Conservation (phyloP, 2,113 vertebrate genomes). For the Microcebus griseorufus region DNA sequence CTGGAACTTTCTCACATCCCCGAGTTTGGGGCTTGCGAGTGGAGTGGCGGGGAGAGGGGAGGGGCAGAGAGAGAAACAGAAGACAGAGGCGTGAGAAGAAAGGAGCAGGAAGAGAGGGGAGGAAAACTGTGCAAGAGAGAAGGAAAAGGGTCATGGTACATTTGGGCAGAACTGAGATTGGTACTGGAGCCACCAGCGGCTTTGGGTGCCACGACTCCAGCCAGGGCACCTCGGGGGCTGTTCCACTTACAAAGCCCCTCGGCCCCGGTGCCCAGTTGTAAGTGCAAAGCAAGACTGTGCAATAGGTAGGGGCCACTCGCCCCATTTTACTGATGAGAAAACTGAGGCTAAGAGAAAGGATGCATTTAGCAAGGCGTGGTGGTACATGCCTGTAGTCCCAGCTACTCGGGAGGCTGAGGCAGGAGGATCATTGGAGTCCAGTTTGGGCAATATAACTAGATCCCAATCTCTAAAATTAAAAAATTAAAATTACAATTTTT, state of each 20-base stretch:
- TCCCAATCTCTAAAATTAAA: too few species aligned
- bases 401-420: too few species aligned
- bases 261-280: not conserved
- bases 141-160: not conserved
- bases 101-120: not conserved
- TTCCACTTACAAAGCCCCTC: not conserved
- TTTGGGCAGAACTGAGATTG: not conserved
- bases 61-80: not conserved
- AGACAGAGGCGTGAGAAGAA: not conserved
- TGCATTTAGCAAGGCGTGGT: too few species aligned
- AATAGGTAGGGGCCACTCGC: not conserved
- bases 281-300: not conserved
- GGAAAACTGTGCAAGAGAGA: not conserved
- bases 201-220: not conserved
- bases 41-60: not conserved
- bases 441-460: too few species aligned
- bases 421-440: too few species aligned
- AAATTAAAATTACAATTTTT: too few species aligned
- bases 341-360: not conserved
- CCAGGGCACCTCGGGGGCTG: not conserved
- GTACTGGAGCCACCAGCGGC: too few species aligned
- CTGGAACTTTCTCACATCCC: conserved; percentile 42
- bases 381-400: too few species aligned
- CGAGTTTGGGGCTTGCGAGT: not conserved
- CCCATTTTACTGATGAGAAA: not conserved